Evolutionary conservation across 2,113 vertebrate genomes (phyloP), one percentile per base, ranked within the genome.

Genomic region (Pardalotus punctatus): DNA sequence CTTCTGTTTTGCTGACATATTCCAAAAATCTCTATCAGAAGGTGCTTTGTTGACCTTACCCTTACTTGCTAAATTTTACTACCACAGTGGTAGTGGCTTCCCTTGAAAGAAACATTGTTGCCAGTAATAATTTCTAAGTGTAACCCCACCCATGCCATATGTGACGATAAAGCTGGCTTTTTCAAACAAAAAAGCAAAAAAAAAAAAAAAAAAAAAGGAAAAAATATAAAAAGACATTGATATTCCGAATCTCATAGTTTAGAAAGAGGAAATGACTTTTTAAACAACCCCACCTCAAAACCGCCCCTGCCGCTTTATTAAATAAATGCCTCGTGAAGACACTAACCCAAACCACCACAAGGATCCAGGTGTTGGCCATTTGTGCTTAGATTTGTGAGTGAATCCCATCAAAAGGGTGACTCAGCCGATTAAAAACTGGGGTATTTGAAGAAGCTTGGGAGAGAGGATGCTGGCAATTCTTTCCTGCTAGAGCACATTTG

Each of bases 1-100:
- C 18, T 73, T 90, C 88, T 73, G 22, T 87, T 94, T 89, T 96
- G 96, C 96, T 97, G 96, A 97, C 87, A 62, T 70, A 42, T 82
- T 85, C 56, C 11, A 93, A 93, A 97, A 97, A 88, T 42, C 47
- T 90, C 60, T 90, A 29, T 92, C 13, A 22, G 82, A 91, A 77
- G n/a, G n/a, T 78, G 50, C 43, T 94, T 18, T 51, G 40, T 76
- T 95, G 94, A 95, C 96, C 95, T 97, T 91, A 77, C 25, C 18
- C 19, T 90, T 79, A 23, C 67, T 71, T 81, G 53, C 51, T 88
- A 81, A 94, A 67, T 86, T 95, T 94, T 90, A 90, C 40, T 94
- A 90, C 85, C 20, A 64, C 17, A 22, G 25, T n/a, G 12, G 12
- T 58, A 73, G 62, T 69, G 8, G 6, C 33, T 61, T 93, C 43